These are phyloP conservation scores for Molossus molossus DNA, from an alignment of 2,797 vertebrate species.

Conservation along the genomic window DNA sequence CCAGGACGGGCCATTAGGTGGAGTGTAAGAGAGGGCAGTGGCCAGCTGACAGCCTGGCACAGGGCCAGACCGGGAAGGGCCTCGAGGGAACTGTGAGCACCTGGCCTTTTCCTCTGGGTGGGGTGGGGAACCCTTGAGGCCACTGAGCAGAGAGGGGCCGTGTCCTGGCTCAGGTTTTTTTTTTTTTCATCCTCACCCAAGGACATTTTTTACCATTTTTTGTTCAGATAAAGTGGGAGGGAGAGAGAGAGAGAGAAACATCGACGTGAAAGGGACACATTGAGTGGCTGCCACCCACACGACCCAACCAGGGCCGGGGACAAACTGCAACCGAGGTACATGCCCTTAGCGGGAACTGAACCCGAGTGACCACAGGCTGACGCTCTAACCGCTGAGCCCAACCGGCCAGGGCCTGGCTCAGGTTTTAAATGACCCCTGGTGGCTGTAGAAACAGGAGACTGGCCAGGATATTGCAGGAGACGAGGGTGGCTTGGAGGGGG, in stretches of 20 bases:
- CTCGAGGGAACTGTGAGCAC: not conserved
- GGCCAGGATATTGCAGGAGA: not conserved
- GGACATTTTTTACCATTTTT: too few relatives aligned
- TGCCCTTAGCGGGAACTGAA: too few relatives aligned
- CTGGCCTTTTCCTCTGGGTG: not conserved
- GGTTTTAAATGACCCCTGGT: not conserved
- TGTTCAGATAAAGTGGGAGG: too few relatives aligned
- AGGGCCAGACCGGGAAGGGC: not conserved
- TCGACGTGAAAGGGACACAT: too few relatives aligned
- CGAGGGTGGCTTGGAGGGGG: too few relatives aligned
- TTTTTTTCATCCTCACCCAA: too few relatives aligned
- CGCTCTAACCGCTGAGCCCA: too few relatives aligned
- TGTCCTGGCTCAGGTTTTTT: not conserved
- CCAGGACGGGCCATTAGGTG: not conserved
- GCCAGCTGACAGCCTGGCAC: not conserved
- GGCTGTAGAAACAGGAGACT: not conserved
- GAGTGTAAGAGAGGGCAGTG: not conserved
- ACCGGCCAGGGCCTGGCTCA: not conserved
- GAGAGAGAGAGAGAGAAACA: too few relatives aligned
- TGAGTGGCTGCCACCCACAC: too few relatives aligned
- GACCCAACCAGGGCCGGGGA: too few relatives aligned
- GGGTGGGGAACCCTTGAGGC: not conserved
- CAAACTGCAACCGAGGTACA: too few relatives aligned
- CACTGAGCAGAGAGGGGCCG: rapidly evolving
- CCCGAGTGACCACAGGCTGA: too few relatives aligned